Percentiles rank a stretch among this genome's conserved stretches.
Conservation (phyloP, 2,797 vertebrate genomes). For the Cyprinodon diabolis region DNA sequence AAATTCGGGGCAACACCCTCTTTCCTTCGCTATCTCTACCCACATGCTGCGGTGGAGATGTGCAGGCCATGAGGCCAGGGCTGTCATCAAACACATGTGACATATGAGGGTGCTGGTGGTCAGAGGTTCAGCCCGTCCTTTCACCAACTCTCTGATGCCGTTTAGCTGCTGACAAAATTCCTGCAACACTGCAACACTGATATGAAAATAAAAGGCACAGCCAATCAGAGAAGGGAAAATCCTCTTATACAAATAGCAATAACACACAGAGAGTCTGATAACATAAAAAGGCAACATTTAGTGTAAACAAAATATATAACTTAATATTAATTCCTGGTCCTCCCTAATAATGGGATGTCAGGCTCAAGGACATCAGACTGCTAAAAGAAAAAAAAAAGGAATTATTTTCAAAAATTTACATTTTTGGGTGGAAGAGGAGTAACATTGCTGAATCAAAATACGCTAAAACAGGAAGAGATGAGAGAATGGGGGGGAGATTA, state of each 20-base stretch:
- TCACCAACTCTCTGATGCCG: constrained; percentile 22
- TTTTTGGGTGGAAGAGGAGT: constrained; percentile 5
- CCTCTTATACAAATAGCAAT: neutral
- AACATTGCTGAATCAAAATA: constrained; percentile 36
- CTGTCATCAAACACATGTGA: constrained; percentile 39
- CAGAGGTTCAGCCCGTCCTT: constrained; percentile 36
- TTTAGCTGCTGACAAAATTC: constrained; percentile 19
- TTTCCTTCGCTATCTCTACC: constrained; percentile 15
- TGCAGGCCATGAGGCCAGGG: constrained; percentile 28
- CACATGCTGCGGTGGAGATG: constrained; percentile 28
- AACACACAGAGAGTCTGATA: too few relatives aligned
- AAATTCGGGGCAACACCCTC: constrained; percentile 14
- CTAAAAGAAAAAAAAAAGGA: neutral
- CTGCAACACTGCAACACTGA: constrained; percentile 21
- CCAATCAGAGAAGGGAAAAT: neutral
- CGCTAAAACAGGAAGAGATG: constrained; percentile 23
- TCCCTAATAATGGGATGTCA: neutral
- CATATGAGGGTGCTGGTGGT: constrained; percentile 59
- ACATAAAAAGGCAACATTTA: too few relatives aligned
- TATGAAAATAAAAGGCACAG: neutral
- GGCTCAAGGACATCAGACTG: constrained; percentile 3
- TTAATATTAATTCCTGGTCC: too few relatives aligned
- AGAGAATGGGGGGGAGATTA: constrained; percentile 13
- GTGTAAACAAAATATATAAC: too few relatives aligned
- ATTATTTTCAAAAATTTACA: neutral